Conservation (phyloP, 2,113 vertebrate genomes). For the Phrynosoma blainvillii region DNA sequence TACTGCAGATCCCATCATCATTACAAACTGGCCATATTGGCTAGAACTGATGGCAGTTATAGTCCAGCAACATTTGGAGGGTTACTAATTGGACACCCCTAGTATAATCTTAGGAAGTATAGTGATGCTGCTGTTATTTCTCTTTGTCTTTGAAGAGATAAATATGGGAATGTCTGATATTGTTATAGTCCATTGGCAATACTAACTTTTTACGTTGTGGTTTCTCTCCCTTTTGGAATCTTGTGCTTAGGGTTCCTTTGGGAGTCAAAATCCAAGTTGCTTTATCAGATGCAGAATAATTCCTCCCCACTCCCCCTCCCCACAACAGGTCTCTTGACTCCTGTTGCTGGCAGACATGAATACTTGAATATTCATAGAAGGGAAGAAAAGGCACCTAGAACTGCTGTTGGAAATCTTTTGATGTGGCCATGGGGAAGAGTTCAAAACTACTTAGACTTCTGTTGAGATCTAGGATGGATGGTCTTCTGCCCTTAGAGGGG, state of each 20-base stretch:
- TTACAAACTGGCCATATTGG: no score
- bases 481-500: not conserved
- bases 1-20: no score
- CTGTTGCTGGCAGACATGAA: conserved; percentile 8
- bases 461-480: not conserved
- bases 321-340: not conserved
- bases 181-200: no score
- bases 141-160: not conserved
- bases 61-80: no score
- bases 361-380: conserved; percentile 17
- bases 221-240: not conserved
- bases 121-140: no score
- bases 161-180: not conserved
- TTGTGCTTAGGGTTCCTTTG: not conserved
- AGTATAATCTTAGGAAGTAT: not conserved
- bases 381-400: not conserved
- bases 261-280: not conserved
- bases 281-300: not conserved
- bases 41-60: no score
- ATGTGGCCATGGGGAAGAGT: conserved; percentile 1
- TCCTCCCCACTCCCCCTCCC: not conserved
- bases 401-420: conserved; percentile 18
- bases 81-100: not conserved
- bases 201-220: no score
- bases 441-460: not conserved